phyloP scores from a whole-genome alignment of 23 tunicate species.

The Halocynthia aurantium region DNA sequence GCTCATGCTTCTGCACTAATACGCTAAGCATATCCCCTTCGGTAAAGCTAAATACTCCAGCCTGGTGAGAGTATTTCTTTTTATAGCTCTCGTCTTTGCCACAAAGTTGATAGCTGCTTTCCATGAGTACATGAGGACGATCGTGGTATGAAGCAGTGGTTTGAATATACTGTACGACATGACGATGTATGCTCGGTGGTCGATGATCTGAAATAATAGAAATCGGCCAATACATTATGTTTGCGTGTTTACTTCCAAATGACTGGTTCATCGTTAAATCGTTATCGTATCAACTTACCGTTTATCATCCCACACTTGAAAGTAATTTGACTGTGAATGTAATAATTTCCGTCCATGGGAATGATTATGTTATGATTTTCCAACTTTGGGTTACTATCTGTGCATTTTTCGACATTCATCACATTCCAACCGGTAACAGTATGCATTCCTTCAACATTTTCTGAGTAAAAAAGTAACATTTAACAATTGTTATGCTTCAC shows the following conservation, averaged over 20 bases:
- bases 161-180: constrained; percentile 2
- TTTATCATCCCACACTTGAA: neutral
- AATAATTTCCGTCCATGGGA: neutral
- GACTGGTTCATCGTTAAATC: neutral
- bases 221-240: neutral
- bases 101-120: neutral
- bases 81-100: neutral
- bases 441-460: neutral
- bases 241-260: neutral
- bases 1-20: neutral
- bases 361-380: neutral
- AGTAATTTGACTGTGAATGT: constrained; percentile 1
- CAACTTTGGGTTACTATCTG: neutral
- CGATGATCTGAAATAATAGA: neutral
- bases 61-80: neutral
- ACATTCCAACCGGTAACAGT: constrained; percentile 6
- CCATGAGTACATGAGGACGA: neutral
- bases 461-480: neutral
- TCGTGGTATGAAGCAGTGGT: neutral
- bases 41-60: neutral
- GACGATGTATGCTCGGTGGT: neutral
- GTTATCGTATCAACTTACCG: neutral
- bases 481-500: too few relatives aligned
- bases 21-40: neutral
- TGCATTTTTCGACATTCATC: neutral